Percentiles rank a stretch among this genome's conserved stretches.
These are phyloP conservation scores for Chinchilla lanigera DNA, from an alignment of 2,113 vertebrate species.

Conservation along the genomic window DNA sequence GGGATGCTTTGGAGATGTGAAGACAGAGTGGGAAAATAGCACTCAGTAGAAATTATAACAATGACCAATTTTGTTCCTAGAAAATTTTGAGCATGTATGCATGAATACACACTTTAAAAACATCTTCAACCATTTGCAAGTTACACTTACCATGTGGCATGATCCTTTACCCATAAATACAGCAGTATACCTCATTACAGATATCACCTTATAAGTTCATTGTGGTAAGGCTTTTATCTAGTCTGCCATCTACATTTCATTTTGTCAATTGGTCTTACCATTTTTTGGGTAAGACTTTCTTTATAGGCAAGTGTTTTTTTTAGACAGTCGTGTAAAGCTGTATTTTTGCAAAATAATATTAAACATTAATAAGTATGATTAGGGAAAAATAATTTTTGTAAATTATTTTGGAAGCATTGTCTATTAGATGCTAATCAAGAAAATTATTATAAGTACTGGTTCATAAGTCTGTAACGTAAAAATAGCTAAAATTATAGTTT, in stretches of 20 bases:
- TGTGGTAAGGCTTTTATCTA: background rate
- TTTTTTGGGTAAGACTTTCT: background rate
- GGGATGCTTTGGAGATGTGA: background rate
- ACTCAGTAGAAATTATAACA: background rate
- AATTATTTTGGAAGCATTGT: constrained; percentile 20
- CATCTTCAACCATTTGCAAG: background rate
- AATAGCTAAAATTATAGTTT: background rate
- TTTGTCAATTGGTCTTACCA: background rate
- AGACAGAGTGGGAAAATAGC: background rate
- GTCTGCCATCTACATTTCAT: background rate
- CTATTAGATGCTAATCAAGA: constrained; percentile 32
- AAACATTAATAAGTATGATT: background rate
- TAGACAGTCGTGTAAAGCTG: background rate
- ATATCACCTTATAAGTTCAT: background rate
- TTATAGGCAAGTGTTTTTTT: background rate
- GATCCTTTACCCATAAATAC: background rate
- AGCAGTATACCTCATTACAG: background rate
- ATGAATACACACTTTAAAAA: background rate
- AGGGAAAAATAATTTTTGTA: constrained; percentile 12
- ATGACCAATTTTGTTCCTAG: background rate
- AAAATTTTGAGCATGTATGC: background rate
- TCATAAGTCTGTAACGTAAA: constrained; percentile 16
- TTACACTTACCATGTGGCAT: background rate
- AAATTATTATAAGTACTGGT: constrained; percentile 33
- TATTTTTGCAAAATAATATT: background rate